Evolutionary conservation across 2,113 vertebrate species (phyloP).

Genomic region (Naja naja): DNA sequence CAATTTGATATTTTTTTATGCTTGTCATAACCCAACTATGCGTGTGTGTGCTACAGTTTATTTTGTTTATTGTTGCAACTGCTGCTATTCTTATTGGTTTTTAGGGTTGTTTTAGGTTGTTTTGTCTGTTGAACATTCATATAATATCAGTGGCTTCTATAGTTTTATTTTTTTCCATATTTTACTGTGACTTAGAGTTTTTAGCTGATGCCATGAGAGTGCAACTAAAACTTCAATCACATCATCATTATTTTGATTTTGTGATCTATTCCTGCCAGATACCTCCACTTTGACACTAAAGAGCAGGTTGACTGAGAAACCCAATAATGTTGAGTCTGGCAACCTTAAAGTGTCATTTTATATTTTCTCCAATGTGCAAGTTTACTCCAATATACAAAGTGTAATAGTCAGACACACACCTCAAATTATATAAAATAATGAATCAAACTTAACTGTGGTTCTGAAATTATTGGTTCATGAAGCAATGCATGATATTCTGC

Average conservation of each 20-base stretch:
- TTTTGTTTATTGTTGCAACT: neutral
- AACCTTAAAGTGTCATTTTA: constrained; percentile 11
- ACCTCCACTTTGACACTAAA: neutral
- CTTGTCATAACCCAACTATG: neutral
- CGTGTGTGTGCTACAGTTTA: neutral
- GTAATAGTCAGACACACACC: constrained; percentile 12
- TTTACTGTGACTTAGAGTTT: neutral
- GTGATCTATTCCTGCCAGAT: neutral
- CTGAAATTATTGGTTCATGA: constrained; percentile 61
- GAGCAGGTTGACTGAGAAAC: neutral
- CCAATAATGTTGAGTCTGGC: neutral
- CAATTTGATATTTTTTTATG: neutral
- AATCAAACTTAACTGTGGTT: constrained; percentile 50
- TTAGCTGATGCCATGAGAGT: neutral
- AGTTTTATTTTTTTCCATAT: neutral
- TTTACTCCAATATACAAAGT: constrained; percentile 47
- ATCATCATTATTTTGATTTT: neutral
- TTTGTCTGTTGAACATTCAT: neutral
- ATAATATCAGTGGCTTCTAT: neutral
- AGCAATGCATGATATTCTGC: constrained; percentile 49
- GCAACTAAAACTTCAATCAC: neutral
- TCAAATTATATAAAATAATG: constrained; percentile 59
- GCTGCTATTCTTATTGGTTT: neutral
- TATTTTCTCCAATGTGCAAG: neutral
- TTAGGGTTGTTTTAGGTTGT: neutral